These are phyloP conservation scores for Salvelinus fontinalis DNA, from an alignment of 2,113 vertebrate genomes.

Conservation along the genomic window DNA sequence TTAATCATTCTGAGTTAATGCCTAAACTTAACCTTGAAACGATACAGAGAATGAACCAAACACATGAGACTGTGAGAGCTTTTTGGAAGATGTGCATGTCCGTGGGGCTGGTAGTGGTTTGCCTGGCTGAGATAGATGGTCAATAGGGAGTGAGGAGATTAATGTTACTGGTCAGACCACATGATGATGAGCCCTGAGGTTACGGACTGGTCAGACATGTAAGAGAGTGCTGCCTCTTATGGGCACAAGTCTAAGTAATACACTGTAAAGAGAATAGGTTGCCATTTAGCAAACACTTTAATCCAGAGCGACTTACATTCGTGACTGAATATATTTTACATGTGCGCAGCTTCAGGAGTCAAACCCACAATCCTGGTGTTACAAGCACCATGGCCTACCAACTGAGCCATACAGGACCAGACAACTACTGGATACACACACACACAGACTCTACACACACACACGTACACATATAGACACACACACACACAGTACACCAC, in stretches of 20 bases:
- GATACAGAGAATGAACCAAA: no score
- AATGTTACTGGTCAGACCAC: constrained; percentile 9
- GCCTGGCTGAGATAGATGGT: constrained; percentile 4
- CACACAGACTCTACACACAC: not conserved
- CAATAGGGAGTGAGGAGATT: constrained; percentile 18
- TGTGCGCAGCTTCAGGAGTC: no score
- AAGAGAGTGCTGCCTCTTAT: not conserved
- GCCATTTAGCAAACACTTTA: not conserved
- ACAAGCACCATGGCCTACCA: no score
- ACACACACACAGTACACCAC: not conserved
- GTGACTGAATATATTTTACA: no score
- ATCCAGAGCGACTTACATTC: no score
- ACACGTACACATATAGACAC: not conserved
- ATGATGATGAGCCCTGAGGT: constrained; percentile 15
- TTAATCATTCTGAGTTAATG: no score
- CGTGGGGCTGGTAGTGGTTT: constrained; percentile 21
- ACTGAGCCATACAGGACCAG: not conserved
- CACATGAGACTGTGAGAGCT: no score
- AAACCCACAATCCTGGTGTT: no score
- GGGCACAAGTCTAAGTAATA: no score
- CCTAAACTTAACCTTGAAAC: no score
- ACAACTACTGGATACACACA: no score
- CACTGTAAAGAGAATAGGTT: not conserved
- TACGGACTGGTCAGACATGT: constrained; percentile 16
- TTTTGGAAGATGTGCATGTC: not conserved